Conservation (phyloP, 2,113 vertebrate species). For the Ammodytes marinus region DNA sequence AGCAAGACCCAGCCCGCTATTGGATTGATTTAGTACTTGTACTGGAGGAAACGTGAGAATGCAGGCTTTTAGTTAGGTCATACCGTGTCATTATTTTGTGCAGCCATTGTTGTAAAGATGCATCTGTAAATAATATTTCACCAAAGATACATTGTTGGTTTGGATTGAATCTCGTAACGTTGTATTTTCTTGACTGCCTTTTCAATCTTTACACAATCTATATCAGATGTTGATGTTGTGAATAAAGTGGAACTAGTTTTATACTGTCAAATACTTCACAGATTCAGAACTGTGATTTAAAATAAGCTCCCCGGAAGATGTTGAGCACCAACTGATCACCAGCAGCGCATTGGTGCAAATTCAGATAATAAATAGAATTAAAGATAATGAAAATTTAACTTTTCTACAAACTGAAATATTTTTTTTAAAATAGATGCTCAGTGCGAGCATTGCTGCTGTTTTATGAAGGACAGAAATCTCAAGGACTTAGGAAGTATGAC, state of each 20-base stretch:
- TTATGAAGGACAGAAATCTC: constrained; percentile 50
- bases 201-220: constrained; percentile 10
- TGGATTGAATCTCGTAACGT: constrained; percentile 34
- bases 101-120: constrained; percentile 67
- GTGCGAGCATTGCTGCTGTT: constrained; percentile 62
- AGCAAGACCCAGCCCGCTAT: constrained; percentile 45
- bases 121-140: constrained; percentile 76
- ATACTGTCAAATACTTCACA: constrained; percentile 42
- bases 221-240: constrained; percentile 39
- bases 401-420: constrained; percentile 11
- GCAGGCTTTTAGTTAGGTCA: constrained; percentile 38
- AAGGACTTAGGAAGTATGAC: constrained; percentile 41
- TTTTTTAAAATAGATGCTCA: constrained; percentile 38
- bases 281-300: constrained; percentile 29
- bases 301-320: constrained; percentile 8
- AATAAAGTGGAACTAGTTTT: constrained; percentile 54
- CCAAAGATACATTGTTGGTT: constrained; percentile 41
- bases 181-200: constrained; percentile 22
- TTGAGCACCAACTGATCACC: constrained; percentile 2
- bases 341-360: constrained; percentile 41
- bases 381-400: constrained; percentile 19
- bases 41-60: constrained; percentile 50
- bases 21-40: constrained; percentile 42
- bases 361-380: constrained; percentile 6
- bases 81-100: constrained; percentile 23